phyloP scores from a whole-genome alignment of 2,888 invertebrate genomes.

The Sicus ferrugineus region DNA sequence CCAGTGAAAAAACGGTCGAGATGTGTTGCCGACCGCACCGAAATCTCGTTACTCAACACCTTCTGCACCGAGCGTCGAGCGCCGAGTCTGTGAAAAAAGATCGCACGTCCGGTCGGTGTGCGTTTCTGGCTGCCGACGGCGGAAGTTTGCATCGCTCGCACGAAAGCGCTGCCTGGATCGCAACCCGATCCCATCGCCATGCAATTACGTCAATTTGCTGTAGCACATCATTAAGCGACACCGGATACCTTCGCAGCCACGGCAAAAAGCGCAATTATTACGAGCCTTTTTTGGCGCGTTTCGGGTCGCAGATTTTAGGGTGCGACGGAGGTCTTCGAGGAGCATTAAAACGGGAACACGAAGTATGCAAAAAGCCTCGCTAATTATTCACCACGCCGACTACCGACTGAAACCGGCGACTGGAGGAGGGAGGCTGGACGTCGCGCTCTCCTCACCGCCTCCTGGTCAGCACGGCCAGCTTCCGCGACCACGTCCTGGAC shows the following conservation, averaged over 20 bases:
- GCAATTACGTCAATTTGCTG: background rate
- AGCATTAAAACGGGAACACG: no score
- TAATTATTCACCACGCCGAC: no score
- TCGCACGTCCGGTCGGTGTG: constrained; percentile 21
- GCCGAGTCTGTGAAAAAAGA: background rate
- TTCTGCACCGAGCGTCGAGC: background rate
- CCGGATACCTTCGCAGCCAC: background rate
- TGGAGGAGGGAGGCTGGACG: no score
- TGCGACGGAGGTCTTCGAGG: no score
- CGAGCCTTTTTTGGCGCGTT: background rate
- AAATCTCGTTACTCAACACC: constrained; percentile 28
- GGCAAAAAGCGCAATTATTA: constrained; percentile 2
- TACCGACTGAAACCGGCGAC: background rate
- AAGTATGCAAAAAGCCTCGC: no score
- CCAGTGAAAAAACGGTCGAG: no score
- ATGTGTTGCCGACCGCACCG: background rate
- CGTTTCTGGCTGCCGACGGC: background rate
- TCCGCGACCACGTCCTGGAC: background rate
- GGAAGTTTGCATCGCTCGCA: constrained; percentile 19
- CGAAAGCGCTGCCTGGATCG: constrained; percentile 8
- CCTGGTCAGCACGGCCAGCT: background rate
- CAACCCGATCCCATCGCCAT: background rate
- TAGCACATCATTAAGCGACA: constrained; percentile 15
- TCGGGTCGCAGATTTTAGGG: no score
- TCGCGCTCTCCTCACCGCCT: no score